Evolutionary conservation across 1,140 invertebrate species (phyloP).

Genomic region (Prorops nasuta): DNA sequence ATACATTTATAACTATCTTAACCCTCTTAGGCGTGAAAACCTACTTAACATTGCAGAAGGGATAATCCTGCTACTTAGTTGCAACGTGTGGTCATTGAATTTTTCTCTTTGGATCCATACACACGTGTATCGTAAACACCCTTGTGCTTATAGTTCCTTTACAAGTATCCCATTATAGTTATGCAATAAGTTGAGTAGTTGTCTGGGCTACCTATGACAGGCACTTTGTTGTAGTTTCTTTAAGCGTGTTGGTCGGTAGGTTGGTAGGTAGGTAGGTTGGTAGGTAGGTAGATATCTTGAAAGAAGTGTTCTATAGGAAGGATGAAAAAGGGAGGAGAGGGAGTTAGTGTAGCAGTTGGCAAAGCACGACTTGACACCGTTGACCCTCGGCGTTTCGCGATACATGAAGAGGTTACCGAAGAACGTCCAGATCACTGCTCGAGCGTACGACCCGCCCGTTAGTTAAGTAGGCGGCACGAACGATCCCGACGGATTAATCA

Average conservation of each 20-base stretch:
- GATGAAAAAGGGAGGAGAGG: neutral
- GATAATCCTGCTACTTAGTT: no score
- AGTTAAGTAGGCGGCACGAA: constrained; percentile 34
- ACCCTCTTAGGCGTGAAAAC: no score
- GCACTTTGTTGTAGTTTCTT: constrained; percentile 7
- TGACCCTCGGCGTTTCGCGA: constrained; percentile 42
- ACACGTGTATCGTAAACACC: no score
- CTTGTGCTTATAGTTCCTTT: no score
- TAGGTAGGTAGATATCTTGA: neutral
- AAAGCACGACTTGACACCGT: constrained; percentile 39
- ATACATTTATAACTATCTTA: no score
- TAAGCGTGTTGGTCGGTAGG: constrained; percentile 5
- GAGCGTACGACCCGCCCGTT: constrained; percentile 27
- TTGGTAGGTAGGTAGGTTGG: neutral
- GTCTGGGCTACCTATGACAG: no score
- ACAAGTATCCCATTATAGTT: no score
- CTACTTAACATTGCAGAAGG: no score
- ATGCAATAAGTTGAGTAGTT: no score
- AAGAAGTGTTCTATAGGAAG: neutral
- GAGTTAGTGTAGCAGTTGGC: constrained; percentile 6
- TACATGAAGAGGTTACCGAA: constrained; percentile 40
- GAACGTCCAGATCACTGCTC: constrained; percentile 39
- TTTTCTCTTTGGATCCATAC: no score
- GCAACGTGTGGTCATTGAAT: no score
- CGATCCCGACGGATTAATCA: constrained; percentile 40